phyloP scores from a whole-genome alignment of 1,140 invertebrate species.

The Hyles euphorbiae region DNA sequence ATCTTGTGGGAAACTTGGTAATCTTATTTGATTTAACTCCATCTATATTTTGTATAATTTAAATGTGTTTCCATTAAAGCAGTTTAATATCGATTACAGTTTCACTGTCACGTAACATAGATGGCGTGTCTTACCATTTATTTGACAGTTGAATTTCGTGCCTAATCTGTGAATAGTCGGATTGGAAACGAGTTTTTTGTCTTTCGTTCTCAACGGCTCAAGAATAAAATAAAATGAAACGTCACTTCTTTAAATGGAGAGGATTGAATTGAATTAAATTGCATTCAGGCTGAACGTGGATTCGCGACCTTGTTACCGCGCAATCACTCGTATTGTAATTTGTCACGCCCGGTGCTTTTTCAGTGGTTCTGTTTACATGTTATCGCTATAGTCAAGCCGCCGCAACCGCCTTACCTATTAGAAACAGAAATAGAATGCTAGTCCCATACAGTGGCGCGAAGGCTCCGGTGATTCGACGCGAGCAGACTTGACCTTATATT shows the following conservation, averaged over 20 bases:
- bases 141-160: neutral
- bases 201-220: constrained; percentile 41
- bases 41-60: no score
- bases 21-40: no score
- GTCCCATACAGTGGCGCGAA: constrained; percentile 32
- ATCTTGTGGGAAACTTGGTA: no score
- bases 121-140: neutral
- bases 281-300: constrained; percentile 39
- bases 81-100: no score
- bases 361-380: constrained; percentile 54
- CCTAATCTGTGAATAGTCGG: constrained; percentile 21
- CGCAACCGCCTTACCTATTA: constrained; percentile 27
- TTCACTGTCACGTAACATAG: neutral
- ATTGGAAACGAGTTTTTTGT: constrained; percentile 35
- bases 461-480: constrained; percentile 29
- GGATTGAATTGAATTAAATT: constrained; percentile 38
- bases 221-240: constrained; percentile 49
- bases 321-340: constrained; percentile 41
- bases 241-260: constrained; percentile 45
- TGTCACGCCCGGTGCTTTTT: constrained; percentile 50
- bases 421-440: constrained; percentile 37
- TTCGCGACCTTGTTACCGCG: constrained; percentile 42
- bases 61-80: no score
- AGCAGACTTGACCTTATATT: constrained; percentile 57
- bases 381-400: constrained; percentile 30